Base-by-base conservation (phyloP, 1,140 invertebrate genomes). In the Brachionus calyciflorus region DNA sequence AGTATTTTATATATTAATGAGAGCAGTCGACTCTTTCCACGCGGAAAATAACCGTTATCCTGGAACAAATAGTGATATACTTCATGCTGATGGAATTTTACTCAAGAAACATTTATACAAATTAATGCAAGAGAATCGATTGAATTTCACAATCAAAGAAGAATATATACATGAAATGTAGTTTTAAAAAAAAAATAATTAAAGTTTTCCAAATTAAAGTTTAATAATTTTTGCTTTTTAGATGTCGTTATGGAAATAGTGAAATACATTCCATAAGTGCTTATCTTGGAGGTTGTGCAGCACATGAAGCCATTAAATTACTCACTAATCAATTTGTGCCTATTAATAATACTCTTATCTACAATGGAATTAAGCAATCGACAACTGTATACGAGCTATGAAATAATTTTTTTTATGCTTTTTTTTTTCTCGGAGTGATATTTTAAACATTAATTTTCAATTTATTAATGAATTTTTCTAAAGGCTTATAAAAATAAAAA, bases 251-350 rank as follows among this genome's bases (percentile, higher is more conserved):
- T 86, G 96, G 96, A 51, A 94, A 92, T 17, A 89, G 91, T 6
- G 95, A 99, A 86, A 85, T 98, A 46, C 96, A 98, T 85, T 92
- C 93, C 33, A 89, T 98, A n/a, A 93, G 95, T 28, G 90, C 95
- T 7, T 94, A 94, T 84, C 87, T 98, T 76, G 93, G 89, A 79
- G 96, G 95, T 1, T 91, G 93, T 82, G 91, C 91, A 44, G 94
- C 95, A 12, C 96, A 99, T 80, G 96, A 99, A 87, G 89, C 90
- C 2, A 97, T 99, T 75, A 99, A 99, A 87, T 87, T 99, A n/a
- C 89, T 98, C 51, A 99, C 96, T 1, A 89, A 90, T 80, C 96
- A 99, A 86, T 99, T 96, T 84, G 91, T 94, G 81, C 95, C 96
- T 10, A 88, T 99, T 44, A 90, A 97, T 84, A 97, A 98, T 85